Evolutionary conservation across 1,140 invertebrate genomes (phyloP), one percentile per base, ranked within the genome.

Genomic region (Trachelipus rathkii): DNA sequence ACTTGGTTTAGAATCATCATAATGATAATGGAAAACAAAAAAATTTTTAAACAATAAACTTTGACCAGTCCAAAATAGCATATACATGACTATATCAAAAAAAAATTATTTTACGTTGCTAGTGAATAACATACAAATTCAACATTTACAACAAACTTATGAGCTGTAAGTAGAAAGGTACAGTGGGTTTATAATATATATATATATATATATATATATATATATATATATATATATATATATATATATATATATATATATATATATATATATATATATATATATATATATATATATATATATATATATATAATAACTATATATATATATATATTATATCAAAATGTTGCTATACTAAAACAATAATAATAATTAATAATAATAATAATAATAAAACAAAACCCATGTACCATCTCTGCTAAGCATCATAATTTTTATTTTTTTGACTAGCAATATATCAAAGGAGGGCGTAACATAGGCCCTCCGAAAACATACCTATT

Each of bases 81-180:
- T 60, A 15, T 60, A 60, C 50, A 60, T 60, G 50, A 60, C 50
- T 60, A 60, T 60, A 33, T 33, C 33, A 33, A 33, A 33, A 33
- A 33, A 33, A 33, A 33, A 3, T 19, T 60, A 19, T n/a, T n/a
- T n/a, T n/a, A 15, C 19, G 50, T 60, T 60, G 50, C 19, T 13
- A 19, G 50, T 13, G 50, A 60, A 60, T 15, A 60, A 60, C 11
- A 60, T 15, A 60, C 19, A 60, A 60, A 60, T 15, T 60, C 19
- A 60, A 60, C 50, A 60, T 60, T 60, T 60, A 60, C 50, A n/a
- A 60, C 50, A 60, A 60, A 60, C 19, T 19, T 60, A 19, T 15
- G 50, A 60, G 33, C 33, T 33, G 2, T 8, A n/a, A 60, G 11
- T 60, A 60, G 50, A 19, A n/a, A 19, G 19, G 50, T 60, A 60